Conservation (phyloP, 2,888 invertebrate genomes). For the Agriotes lineatus region DNA sequence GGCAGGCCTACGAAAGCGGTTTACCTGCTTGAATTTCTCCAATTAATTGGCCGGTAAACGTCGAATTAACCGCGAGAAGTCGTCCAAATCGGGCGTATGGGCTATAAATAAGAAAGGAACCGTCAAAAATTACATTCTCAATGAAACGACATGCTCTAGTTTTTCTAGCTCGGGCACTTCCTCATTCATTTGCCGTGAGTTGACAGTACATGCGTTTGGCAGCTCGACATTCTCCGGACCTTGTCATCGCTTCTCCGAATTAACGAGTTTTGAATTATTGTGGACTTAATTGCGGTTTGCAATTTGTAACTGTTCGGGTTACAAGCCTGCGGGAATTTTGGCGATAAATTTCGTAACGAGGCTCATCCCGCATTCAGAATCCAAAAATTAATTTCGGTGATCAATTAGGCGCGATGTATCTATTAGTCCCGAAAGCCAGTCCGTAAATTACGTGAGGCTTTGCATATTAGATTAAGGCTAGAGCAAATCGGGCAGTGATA, state of each 20-base stretch:
- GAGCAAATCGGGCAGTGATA: slow-evolving; percentile 43
- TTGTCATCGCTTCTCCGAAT: background rate
- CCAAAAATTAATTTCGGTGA: background rate
- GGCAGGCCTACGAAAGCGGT: too few species aligned
- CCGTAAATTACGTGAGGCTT: background rate
- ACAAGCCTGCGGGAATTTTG: background rate
- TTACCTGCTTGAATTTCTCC: too few species aligned
- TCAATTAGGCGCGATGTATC: background rate
- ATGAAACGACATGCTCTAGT: slow-evolving; percentile 15
- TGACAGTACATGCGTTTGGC: background rate
- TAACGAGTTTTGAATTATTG: too few species aligned
- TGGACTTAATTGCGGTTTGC: too few species aligned
- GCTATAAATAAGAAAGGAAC: slow-evolving; percentile 11
- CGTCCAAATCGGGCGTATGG: background rate
- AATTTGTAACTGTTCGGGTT: too few species aligned
- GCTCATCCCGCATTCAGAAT: too few species aligned
- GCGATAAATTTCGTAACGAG: background rate
- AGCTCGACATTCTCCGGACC: background rate
- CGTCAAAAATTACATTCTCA: slow-evolving; percentile 21
- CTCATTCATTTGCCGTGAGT: slow-evolving; percentile 14
- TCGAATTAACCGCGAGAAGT: background rate
- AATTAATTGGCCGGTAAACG: too few species aligned
- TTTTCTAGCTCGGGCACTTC: slow-evolving; percentile 5
- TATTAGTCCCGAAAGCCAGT: background rate
- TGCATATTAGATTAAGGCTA: slow-evolving; percentile 30